These are phyloP conservation scores for Australoheros facetus DNA, from an alignment of 2,797 vertebrate species.

Conservation along the genomic window DNA sequence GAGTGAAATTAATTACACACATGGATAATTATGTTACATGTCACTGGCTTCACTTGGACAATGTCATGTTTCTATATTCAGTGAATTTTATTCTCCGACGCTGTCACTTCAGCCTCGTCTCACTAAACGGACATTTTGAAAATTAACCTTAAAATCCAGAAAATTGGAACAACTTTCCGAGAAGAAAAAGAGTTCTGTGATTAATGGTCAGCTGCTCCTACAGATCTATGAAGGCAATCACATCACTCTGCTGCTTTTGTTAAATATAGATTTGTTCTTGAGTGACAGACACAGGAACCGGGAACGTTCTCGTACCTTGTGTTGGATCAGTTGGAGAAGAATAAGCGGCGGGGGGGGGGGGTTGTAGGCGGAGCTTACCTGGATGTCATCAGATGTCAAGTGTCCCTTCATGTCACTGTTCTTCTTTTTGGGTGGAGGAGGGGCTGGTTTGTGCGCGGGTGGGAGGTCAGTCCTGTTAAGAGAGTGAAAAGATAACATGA, in stretches of 20 bases:
- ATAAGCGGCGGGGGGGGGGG: not conserved
- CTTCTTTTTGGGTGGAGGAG: conserved; percentile 86
- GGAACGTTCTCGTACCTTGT: not conserved
- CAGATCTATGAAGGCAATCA: not conserved
- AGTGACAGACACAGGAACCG: no score
- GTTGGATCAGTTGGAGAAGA: not conserved
- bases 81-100: not conserved
- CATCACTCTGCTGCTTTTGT: not conserved
- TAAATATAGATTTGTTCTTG: not conserved
- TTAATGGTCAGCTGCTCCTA: not conserved
- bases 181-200: not conserved
- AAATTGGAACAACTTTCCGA: not conserved
- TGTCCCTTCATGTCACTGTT: conserved; percentile 86
- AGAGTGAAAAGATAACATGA: conserved; percentile 76
- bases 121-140: not conserved
- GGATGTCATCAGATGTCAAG: conserved; percentile 88
- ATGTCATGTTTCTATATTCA: conserved; percentile 17
- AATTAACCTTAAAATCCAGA: not conserved
- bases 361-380: conserved; percentile 75
- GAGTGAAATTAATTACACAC: conserved; percentile 20
- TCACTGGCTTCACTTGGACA: not conserved
- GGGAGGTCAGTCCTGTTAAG: conserved; percentile 87
- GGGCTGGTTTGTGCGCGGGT: conserved; percentile 86
- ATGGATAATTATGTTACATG: conserved; percentile 30
- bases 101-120: not conserved